Evolutionary conservation across 35 echinoderm and acorn worm genomes (phyloP), one percentile per base, ranked within the genome.

Genomic region (Antedon bifida): DNA sequence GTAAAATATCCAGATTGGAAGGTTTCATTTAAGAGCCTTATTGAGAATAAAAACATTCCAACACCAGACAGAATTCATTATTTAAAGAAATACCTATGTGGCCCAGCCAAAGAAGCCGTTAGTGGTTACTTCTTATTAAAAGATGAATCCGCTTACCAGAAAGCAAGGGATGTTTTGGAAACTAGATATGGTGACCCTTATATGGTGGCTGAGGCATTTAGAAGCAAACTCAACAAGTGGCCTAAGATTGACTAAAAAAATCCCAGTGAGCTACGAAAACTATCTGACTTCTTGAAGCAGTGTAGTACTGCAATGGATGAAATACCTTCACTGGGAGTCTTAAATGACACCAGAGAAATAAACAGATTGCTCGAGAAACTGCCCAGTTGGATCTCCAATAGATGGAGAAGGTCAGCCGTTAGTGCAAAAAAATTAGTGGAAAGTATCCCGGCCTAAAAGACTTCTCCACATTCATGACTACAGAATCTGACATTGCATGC

Each of bases 301-400:
- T 89, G 82, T 29, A 46, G 45, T 64, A 82, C 35, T 73, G 88
- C 88, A 31, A 84, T 84, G 39, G n/a, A 36, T 12, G 75, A 89
- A 21, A 39, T 89, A 19, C 5, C 51, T 0, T 33, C 64, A 31
- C 74, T 89, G 36, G 31, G 35, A 33, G 38, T 85, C 36, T 36
- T 89, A 38, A 79, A 89, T 35, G 84, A 88, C 79, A 33, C 42
- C 0, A 79, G 77, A 31, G 86, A 88, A 82, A 88, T 73, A 29
- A 36, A n/a, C 21, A 90, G 86, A 86, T 21, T 90, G 30, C 78
- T 86, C 0, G 34, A 86, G 29, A 90, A 90, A 35, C 84, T 86
- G 36, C 83, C 89, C 32, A 73, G 30, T 35, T 90, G 89, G 79
- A 73, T 76, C 26, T 12, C 35, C 10, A 84, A 31, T 23, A 21